These are phyloP conservation scores for Aelia acuminata DNA, from an alignment of 2,888 invertebrate genomes.

Conservation along the genomic window DNA sequence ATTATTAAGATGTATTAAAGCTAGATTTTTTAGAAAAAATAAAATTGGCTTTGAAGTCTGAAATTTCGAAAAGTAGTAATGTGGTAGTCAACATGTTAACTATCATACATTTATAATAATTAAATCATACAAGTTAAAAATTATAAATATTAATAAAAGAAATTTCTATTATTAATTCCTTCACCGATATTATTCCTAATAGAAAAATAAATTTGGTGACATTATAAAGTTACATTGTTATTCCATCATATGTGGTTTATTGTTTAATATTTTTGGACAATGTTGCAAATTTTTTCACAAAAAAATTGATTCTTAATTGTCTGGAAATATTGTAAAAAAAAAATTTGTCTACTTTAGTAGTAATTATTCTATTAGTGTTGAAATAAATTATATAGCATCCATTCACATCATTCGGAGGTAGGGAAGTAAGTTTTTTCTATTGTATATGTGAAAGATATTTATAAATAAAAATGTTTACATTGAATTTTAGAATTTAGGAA, in stretches of 20 bases:
- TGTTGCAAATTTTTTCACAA: not conserved
- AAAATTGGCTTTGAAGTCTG: too few relatives aligned
- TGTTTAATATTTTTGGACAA: not conserved
- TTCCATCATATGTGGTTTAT: not conserved
- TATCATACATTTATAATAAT: too few relatives aligned
- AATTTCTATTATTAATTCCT: too few relatives aligned
- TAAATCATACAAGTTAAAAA: too few relatives aligned
- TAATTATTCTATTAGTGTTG: not conserved
- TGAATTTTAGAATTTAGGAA: not conserved
- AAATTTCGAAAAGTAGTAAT: too few relatives aligned
- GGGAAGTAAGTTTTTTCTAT: not conserved
- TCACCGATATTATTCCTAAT: too few relatives aligned
- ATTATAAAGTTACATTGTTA: not conserved
- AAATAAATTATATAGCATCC: not conserved
- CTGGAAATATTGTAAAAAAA: not conserved
- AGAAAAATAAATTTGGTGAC: too few relatives aligned
- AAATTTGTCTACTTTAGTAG: not conserved
- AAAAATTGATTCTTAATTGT: not conserved
- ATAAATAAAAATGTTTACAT: not conserved
- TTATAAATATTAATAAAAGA: too few relatives aligned
- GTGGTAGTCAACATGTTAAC: too few relatives aligned
- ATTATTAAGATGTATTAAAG: too few relatives aligned
- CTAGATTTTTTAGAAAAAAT: too few relatives aligned
- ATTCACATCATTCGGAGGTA: not conserved
- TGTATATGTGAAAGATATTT: not conserved